A percentile compares a stretch with the other conserved stretches of the same genome.
phyloP scores from a whole-genome alignment of 2,888 invertebrate species.

The Limnephilus marmoratus region DNA sequence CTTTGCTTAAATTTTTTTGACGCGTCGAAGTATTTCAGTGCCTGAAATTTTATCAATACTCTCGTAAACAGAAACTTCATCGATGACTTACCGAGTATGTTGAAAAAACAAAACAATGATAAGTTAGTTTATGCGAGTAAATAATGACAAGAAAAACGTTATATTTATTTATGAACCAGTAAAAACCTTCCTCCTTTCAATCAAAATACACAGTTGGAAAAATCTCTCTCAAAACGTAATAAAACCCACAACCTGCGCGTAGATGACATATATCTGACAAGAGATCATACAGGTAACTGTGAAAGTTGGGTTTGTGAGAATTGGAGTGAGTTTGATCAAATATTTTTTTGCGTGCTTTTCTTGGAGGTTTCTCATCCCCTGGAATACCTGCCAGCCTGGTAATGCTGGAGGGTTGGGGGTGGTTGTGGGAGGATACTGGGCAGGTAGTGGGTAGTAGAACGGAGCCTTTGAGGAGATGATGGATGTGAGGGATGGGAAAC shows the following conservation, averaged over 20 bases:
- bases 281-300: constrained; percentile 24
- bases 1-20: not conserved
- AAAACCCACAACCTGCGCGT: constrained; percentile 14
- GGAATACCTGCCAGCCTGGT: not conserved
- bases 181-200: not conserved
- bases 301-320: not conserved
- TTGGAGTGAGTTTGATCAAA: constrained; percentile 5
- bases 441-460: not conserved
- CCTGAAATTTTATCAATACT: not conserved
- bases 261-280: constrained; percentile 18
- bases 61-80: not conserved
- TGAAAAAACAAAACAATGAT: not conserved
- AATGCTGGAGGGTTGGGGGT: not conserved
- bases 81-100: not conserved
- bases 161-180: not conserved
- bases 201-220: constrained; percentile 12
- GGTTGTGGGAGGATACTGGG: not conserved
- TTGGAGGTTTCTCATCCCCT: not conserved
- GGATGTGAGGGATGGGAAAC: not conserved
- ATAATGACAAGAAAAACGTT: not conserved
- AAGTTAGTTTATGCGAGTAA: not conserved
- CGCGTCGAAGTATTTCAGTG: not conserved
- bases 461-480: constrained; percentile 23
- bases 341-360: constrained; percentile 14
- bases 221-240: constrained; percentile 10